Percentiles rank a stretch among this genome's conserved stretches.
Evolutionary conservation across 2,888 invertebrate species (phyloP).

Genomic region (Chelonus formosanus): DNA sequence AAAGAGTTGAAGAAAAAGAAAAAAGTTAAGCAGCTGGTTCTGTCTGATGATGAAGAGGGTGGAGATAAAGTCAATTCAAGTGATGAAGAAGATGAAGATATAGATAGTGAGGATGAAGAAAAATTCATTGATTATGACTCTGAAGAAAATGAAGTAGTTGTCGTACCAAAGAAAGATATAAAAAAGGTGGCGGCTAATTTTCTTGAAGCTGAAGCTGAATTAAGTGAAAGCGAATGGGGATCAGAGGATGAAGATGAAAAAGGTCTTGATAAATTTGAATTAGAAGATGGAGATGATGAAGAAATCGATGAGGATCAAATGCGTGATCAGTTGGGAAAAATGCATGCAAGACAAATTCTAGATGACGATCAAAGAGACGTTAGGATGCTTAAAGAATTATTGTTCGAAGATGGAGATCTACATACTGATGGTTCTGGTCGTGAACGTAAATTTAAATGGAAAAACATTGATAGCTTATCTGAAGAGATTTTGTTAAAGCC

Average conservation of each 20-base stretch:
- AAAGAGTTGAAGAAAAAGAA: constrained; percentile 49
- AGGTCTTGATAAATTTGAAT: constrained; percentile 80
- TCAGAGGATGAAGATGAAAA: constrained; percentile 89
- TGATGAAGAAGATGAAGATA: constrained; percentile 52
- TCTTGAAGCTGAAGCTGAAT: constrained; percentile 89
- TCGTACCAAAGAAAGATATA: constrained; percentile 55
- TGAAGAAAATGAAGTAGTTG: constrained; percentile 80
- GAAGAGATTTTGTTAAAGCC: constrained; percentile 58
- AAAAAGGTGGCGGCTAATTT: constrained; percentile 74
- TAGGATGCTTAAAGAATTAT: constrained; percentile 82
- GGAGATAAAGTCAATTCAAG: constrained; percentile 33
- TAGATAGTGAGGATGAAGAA: constrained; percentile 52
- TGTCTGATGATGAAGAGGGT: constrained; percentile 59
- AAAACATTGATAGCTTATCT: constrained; percentile 70
- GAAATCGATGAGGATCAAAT: constrained; percentile 82
- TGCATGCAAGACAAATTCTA: constrained; percentile 86
- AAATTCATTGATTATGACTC: constrained; percentile 79
- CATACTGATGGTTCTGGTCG: constrained; percentile 79
- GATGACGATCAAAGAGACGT: constrained; percentile 91
- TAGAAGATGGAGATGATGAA: constrained; percentile 86
- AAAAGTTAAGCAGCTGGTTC: constrained; percentile 47
- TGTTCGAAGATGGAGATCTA: constrained; percentile 90
- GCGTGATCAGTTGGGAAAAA: constrained; percentile 80
- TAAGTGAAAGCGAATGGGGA: constrained; percentile 90
- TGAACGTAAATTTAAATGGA: constrained; percentile 87